Evolutionary conservation across 2,797 vertebrate species (phyloP).

Genomic region (Anniella stebbinsi): DNA sequence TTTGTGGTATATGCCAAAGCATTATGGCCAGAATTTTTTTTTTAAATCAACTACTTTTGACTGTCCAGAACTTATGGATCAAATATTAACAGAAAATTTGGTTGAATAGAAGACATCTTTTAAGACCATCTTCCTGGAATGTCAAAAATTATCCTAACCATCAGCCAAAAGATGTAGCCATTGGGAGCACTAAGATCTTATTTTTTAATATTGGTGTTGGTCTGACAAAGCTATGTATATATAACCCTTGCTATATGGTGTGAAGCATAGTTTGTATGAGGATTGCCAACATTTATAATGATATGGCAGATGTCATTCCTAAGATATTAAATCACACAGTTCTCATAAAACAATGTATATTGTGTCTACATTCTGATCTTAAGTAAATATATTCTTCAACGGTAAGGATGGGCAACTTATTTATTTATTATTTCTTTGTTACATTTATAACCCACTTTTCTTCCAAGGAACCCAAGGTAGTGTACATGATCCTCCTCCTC

Average conservation of each 20-base stretch:
- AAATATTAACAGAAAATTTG: neutral
- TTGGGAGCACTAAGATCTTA: neutral
- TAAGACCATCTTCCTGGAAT: neutral
- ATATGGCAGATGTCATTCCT: neutral
- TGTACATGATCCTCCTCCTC: no score
- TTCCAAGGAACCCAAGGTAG: no score
- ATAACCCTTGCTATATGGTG: neutral
- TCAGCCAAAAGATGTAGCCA: neutral
- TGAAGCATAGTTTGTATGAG: neutral
- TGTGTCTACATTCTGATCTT: neutral
- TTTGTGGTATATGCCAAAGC: neutral
- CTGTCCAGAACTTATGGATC: neutral
- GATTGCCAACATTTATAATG: neutral
- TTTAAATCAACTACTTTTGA: neutral
- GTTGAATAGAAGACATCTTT: neutral
- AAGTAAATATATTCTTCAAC: neutral
- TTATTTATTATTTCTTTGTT: no score
- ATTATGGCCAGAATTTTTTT: no score
- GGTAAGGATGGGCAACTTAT: no score
- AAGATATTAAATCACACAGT: neutral
- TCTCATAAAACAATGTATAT: neutral
- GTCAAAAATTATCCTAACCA: neutral
- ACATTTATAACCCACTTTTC: no score
- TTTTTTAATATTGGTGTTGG: neutral
- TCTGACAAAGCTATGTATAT: neutral